Conservation (phyloP, 2,888 invertebrate species). For the Elegia similella region DNA sequence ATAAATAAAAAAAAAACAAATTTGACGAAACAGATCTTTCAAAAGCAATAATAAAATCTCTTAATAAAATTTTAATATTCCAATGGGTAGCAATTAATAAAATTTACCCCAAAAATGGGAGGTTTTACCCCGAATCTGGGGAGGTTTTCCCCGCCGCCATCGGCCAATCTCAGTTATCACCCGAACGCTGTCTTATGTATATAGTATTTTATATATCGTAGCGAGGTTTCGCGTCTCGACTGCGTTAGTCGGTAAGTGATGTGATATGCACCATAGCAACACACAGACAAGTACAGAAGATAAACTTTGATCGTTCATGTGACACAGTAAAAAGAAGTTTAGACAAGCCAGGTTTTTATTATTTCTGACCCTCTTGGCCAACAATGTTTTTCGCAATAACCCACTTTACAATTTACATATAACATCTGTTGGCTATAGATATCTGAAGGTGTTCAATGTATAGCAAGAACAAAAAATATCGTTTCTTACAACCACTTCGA, state of each 20-base stretch:
- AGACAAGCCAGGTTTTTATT: no score
- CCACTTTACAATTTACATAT: no score
- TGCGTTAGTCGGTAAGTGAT: conserved; percentile 41
- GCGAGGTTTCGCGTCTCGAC: conserved; percentile 22
- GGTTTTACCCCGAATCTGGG: background rate
- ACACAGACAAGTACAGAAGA: conserved; percentile 23
- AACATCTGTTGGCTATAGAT: no score
- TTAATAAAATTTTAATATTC: background rate
- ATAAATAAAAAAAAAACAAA: background rate
- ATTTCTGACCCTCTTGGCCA: no score
- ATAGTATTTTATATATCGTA: conserved; percentile 60
- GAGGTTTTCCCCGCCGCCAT: conserved; percentile 4
- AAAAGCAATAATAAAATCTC: background rate
- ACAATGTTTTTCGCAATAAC: no score
- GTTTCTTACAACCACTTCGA: no score
- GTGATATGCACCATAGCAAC: conserved; percentile 50
- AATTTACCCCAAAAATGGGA: background rate
- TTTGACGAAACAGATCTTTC: background rate
- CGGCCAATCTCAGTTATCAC: conserved; percentile 22
- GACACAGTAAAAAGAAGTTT: background rate
- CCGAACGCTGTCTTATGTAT: conserved; percentile 44
- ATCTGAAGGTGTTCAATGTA: no score
- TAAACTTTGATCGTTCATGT: background rate
- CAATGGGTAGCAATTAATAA: background rate
- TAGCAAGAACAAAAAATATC: no score